phyloP scores from a whole-genome alignment of 2,888 invertebrate species.

The Nymphalis polychloros region DNA sequence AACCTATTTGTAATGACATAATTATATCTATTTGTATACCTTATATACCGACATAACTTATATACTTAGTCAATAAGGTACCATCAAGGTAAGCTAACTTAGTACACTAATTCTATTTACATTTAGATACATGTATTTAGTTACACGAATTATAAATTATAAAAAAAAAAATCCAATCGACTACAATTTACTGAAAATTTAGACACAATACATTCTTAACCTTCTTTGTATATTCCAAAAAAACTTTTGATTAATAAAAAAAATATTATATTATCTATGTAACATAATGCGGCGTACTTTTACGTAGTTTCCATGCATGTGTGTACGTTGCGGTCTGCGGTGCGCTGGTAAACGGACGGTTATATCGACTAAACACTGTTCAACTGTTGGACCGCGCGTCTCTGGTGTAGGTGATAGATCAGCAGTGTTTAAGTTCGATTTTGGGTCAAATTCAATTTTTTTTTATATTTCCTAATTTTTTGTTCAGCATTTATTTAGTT shows the following conservation, averaged over 20 bases:
- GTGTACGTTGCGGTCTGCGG: conserved; percentile 62
- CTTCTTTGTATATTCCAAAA: not conserved
- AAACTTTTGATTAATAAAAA: not conserved
- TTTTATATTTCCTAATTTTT: not conserved
- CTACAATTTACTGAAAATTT: too few species aligned
- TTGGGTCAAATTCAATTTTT: not conserved
- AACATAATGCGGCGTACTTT: conserved; percentile 34
- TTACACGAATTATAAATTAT: too few species aligned
- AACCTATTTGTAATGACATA: too few species aligned
- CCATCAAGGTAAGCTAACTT: too few species aligned
- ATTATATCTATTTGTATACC: too few species aligned
- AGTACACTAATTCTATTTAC: too few species aligned
- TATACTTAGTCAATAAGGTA: too few species aligned
- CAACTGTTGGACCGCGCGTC: conserved; percentile 48
- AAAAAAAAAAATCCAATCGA: not conserved
- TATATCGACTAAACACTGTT: conserved; percentile 73
- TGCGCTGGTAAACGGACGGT: conserved; percentile 71
- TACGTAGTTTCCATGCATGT: conserved; percentile 39
- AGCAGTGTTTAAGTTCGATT: not conserved
- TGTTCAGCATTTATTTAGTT: not conserved
- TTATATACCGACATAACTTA: too few species aligned
- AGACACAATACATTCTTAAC: not conserved
- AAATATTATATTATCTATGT: conserved; percentile 23
- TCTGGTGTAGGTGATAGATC: not conserved
- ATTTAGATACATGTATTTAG: too few species aligned